Evolutionary conservation across 2,888 invertebrate species (phyloP).

Genomic region (Dendrolimus houi): DNA sequence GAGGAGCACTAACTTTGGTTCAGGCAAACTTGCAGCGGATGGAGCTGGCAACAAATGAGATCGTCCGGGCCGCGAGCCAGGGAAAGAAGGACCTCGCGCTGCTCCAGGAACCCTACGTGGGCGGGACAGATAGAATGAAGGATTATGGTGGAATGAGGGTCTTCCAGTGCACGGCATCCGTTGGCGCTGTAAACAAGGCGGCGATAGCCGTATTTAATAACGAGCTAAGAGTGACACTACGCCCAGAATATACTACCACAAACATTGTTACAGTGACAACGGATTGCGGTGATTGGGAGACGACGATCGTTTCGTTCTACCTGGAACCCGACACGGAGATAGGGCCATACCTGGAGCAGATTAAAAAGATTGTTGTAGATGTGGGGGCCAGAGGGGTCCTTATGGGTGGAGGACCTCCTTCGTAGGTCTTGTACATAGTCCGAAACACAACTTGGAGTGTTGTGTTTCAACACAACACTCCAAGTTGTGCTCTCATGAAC

Average conservation of each 20-base stretch:
- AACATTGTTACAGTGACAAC: constrained; percentile 4
- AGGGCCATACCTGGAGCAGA: neutral
- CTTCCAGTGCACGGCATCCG: neutral
- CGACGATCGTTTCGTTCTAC: constrained; percentile 3
- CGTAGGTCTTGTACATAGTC: too few species aligned
- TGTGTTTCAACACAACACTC: too few species aligned
- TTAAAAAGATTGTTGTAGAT: neutral
- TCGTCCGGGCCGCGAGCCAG: neutral
- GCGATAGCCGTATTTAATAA: constrained; percentile 7
- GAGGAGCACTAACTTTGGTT: neutral
- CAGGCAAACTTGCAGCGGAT: constrained; percentile 6
- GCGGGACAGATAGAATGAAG: neutral
- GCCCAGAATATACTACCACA: constrained; percentile 1
- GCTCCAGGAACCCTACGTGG: neutral
- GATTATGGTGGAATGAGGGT: neutral
- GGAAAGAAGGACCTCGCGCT: too few species aligned
- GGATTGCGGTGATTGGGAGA: neutral
- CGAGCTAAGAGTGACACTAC: neutral
- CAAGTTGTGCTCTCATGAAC: too few species aligned
- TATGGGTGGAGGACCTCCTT: too few species aligned
- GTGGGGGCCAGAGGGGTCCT: too few species aligned
- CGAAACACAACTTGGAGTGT: too few species aligned
- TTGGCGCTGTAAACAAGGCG: neutral
- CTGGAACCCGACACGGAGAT: constrained; percentile 2
- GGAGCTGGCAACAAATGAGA: constrained; percentile 2